A percentile compares a stretch with the other conserved stretches of the same genome.
Conservation (phyloP, 2,888 invertebrate genomes). For the Pemphredon lugubris region DNA sequence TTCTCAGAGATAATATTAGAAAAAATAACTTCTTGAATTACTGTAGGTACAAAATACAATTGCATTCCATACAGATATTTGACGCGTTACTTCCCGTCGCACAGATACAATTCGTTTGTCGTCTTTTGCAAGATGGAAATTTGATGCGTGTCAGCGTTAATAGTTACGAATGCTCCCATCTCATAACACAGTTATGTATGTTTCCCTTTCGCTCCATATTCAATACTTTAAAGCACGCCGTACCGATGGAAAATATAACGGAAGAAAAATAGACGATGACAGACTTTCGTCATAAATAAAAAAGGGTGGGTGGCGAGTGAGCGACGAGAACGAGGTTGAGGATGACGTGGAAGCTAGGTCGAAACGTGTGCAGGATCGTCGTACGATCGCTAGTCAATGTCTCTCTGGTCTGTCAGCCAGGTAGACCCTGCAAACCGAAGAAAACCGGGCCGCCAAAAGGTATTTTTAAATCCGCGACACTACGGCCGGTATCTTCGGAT, state of each 20-base stretch:
- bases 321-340: constrained; percentile 28
- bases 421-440: constrained; percentile 55
- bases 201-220: no score
- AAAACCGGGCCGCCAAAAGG: constrained; percentile 64
- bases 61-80: no score
- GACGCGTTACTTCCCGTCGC: no score
- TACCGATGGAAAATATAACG: constrained; percentile 9
- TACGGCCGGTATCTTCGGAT: constrained; percentile 39
- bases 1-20: no score
- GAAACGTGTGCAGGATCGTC: constrained; percentile 40
- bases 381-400: constrained; percentile 44
- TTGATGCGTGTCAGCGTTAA: no score
- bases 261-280: constrained; percentile 35
- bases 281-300: constrained; percentile 25
- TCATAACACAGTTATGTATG: no score
- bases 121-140: no score
- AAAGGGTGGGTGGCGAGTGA: not conserved
- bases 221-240: no score
- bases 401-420: constrained; percentile 60
- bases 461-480: constrained; percentile 68
- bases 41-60: no score
- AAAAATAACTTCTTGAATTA: no score
- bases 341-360: constrained; percentile 39
- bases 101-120: no score
- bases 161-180: no score